Conservation (phyloP, 1,140 invertebrate species). For the Phymastichus coffea region DNA sequence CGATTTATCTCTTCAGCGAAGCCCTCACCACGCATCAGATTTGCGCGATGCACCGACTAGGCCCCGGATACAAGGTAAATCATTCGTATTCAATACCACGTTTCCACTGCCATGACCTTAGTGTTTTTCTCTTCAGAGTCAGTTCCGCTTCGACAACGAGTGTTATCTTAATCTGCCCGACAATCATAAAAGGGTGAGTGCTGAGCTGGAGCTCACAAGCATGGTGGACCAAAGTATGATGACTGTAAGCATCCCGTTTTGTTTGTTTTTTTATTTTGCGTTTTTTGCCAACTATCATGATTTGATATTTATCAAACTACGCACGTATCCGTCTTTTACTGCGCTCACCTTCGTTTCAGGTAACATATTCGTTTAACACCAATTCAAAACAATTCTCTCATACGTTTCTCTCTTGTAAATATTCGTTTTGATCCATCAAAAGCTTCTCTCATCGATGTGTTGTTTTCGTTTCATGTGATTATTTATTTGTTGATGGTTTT, state of each 20-base stretch:
- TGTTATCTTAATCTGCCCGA: conserved; percentile 92
- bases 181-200: conserved; percentile 94
- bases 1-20: conserved; percentile 97
- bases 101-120: background rate
- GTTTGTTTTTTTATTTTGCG: conserved; percentile 44
- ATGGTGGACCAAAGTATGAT: conserved; percentile 59
- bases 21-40: conserved; percentile 95
- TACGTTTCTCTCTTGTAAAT: too few species aligned
- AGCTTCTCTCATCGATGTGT: too few species aligned
- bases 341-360: conserved; percentile 45
- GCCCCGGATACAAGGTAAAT: conserved; percentile 92
- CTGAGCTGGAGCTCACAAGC: conserved; percentile 56
- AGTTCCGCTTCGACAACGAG: conserved; percentile 98
- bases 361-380: conserved; percentile 31
- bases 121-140: conserved; percentile 70
- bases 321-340: conserved; percentile 43
- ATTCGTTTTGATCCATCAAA: too few species aligned
- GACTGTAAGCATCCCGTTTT: conserved; percentile 59
- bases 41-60: conserved; percentile 92
- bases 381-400: too few species aligned
- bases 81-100: background rate
- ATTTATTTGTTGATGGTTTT: too few species aligned
- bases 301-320: conserved; percentile 26
- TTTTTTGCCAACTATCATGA: conserved; percentile 27
- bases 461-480: too few species aligned